Evolutionary conservation across 2,797 vertebrate genomes (phyloP), one percentile per base, ranked within the genome.

Genomic region (Pelobates cultripes): DNA sequence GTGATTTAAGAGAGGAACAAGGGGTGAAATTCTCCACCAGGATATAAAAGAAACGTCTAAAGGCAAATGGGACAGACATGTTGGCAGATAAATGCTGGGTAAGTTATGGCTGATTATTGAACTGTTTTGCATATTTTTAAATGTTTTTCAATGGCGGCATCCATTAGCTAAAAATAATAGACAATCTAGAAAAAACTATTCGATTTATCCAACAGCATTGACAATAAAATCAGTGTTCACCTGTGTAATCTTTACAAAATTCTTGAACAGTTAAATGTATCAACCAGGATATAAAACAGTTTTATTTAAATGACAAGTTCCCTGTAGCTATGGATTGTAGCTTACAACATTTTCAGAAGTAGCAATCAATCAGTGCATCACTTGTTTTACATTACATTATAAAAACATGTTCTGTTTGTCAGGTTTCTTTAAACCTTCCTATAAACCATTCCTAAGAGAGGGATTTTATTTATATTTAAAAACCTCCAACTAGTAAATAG

Each of bases 401-500:
- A 43, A 45, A 47, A 71, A 51, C 45, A 4, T 28, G 43, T 9
- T 47, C 55, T 70, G 44, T 7, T n/a, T 53, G 28, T 53, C n/a
- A 73, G 40, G 3, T 53, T 55, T 4, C 57, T 44, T 41, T 3
- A 75, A 63, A 3, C 4, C 40, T 8, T 75, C 51, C 17, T 64
- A 40, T 14, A 61, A n/a, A 44, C 10, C 57, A 13, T 63, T 61
- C 44, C 15, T 40, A 7, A 10, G 15, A n/a, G 15, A 51, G 10
- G 43, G 43, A 45, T 7, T 71, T 75, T 43, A 41, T n/a, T 43
- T 64, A 53, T 4, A 12, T 44, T 10, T 28, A 6, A 41, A 63
- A 69, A 43, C 28, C 43, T 45, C 10, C 53, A 51, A 64, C 63
- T 17, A 44, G 14, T 70, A 81, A 40, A 45, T 53, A 75, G 64